These are phyloP conservation scores for Acanthurus tractus DNA, from an alignment of 2,797 vertebrate genomes.

Conservation along the genomic window DNA sequence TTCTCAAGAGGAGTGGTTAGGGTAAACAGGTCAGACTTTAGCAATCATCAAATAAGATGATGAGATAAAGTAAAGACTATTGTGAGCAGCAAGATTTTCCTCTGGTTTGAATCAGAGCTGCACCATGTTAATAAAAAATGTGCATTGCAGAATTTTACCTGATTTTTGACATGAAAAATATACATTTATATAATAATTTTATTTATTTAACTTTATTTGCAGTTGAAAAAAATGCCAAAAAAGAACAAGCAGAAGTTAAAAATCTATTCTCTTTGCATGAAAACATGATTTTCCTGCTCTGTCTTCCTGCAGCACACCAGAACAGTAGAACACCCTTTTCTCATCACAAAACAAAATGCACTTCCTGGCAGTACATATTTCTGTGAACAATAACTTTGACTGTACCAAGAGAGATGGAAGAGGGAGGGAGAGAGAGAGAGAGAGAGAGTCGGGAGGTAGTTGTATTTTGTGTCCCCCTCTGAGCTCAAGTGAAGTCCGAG, in stretches of 20 bases:
- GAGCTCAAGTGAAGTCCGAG: conserved; percentile 77
- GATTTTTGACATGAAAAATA: neutral
- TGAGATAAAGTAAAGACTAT: too few species aligned
- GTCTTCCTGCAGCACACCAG: conserved; percentile 1
- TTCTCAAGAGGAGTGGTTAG: too few species aligned
- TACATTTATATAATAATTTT: too few species aligned
- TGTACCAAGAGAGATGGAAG: neutral
- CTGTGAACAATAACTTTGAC: conserved; percentile 23
- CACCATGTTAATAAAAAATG: too few species aligned
- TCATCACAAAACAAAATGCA: conserved; percentile 13
- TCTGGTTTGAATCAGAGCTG: too few species aligned
- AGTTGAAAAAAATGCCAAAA: neutral
- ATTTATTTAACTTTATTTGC: neutral
- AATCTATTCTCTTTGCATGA: conserved; percentile 1
- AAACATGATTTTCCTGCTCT: conserved; percentile 5
- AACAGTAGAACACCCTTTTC: conserved; percentile 2
- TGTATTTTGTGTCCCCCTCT: conserved; percentile 59
- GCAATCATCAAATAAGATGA: too few species aligned
- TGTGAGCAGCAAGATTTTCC: too few species aligned
- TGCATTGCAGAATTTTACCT: too few species aligned
- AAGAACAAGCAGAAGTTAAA: neutral
- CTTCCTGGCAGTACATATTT: conserved; percentile 25
- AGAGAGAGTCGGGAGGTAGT: neutral
- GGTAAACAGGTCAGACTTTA: too few species aligned
- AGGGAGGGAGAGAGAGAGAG: neutral